These are phyloP conservation scores for Oegoconia quadripuncta DNA, from an alignment of 2,888 invertebrate species.

Conservation along the genomic window DNA sequence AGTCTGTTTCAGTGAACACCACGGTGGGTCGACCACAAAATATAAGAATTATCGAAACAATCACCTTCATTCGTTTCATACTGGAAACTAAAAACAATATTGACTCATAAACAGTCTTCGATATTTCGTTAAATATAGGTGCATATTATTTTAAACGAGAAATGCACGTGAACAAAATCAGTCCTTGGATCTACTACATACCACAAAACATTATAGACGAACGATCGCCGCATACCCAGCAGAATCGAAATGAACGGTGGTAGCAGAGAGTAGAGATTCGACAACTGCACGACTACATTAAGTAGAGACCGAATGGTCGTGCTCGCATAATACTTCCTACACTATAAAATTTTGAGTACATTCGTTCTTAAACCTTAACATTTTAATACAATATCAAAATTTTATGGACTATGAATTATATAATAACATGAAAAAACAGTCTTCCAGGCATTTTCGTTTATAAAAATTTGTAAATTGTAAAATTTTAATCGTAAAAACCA, in stretches of 20 bases:
- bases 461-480: constrained; percentile 77
- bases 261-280: too few relatives aligned
- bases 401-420: constrained; percentile 71
- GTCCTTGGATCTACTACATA: not conserved
- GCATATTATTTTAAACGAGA: too few relatives aligned
- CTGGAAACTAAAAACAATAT: too few relatives aligned
- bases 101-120: too few relatives aligned
- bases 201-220: not conserved
- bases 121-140: too few relatives aligned
- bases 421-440: constrained; percentile 73
- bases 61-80: not conserved
- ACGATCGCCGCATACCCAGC: not conserved
- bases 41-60: not conserved
- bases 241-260: too few relatives aligned
- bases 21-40: constrained; percentile 15
- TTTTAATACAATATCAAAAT: constrained; percentile 68
- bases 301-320: too few relatives aligned
- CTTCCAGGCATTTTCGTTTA: constrained; percentile 70
- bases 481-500: constrained; percentile 61
- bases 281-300: too few relatives aligned
- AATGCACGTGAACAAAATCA: too few relatives aligned
- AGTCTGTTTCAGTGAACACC: constrained; percentile 65
- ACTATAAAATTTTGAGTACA: constrained; percentile 48
- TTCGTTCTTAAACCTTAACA: constrained; percentile 60
- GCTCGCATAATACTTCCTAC: not conserved